Evolutionary conservation across 2,797 vertebrate genomes (phyloP), one percentile per base, ranked within the genome.

Genomic region (Aulostomus chinensis): DNA sequence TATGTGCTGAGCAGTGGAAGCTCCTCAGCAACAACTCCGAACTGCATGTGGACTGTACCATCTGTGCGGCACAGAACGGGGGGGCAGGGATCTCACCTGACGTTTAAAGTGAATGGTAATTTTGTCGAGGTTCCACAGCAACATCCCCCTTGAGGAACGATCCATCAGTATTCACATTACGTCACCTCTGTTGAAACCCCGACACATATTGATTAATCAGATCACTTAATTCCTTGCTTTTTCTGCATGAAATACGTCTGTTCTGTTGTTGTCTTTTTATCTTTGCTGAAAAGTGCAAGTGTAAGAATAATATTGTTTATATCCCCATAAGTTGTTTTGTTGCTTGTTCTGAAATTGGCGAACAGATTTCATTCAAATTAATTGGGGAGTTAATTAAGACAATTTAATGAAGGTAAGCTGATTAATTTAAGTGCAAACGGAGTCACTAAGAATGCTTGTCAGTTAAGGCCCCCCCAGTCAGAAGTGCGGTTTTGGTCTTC

Each of bases 21-120:
- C 87, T 91, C 89, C 91, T 92, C 91, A 76, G 92, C 90, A 90
- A 90, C 91, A 86, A 88, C 89, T 91, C 88, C 64, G 78, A 73
- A 80, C 86, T 80, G 88, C 80, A 80, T 78, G 84, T 66, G 90
- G 92, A 88, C 82, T 13, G 86, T 88, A 93, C 92, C 92, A 93
- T 68, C 46, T 78, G 1, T 24, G 0, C 33, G 0, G 5, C 14
- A 0, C 21, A 1, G 13, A 38, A 67, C 57, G 46, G 84, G 88
- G 88, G 39, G 70, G 21, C 22, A 34, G 8, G 14, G 15, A 22
- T 65, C 70, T 76, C 86, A 89, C 78, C 85, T 87, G 85, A 76
- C 72, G 28, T 22, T 42, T 9, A 32, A 25, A 52, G 24, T 25
- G 3, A 50, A 32, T n/a, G 30, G 33, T 30, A 33, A 30, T 67